Evolutionary conservation across 2,797 vertebrate species (phyloP).

Genomic region (Australoheros facetus): DNA sequence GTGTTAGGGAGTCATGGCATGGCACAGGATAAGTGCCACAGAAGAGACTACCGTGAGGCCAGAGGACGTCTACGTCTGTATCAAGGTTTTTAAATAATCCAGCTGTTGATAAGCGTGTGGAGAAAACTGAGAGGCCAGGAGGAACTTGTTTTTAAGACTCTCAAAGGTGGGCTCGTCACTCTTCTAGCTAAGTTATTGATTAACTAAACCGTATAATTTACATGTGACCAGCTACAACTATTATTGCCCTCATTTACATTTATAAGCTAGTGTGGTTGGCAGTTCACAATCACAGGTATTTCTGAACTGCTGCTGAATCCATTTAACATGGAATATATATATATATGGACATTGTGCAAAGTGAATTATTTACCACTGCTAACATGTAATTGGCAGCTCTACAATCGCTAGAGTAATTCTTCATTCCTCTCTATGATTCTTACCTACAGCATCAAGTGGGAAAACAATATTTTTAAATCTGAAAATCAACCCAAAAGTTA

Average conservation of each 20-base stretch:
- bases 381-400: neutral
- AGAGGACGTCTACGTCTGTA: neutral
- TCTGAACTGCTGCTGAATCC: neutral
- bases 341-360: neutral
- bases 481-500: conserved; percentile 30
- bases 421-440: neutral
- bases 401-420: neutral
- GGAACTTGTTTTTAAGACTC: neutral
- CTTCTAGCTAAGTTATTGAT: neutral
- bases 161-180: neutral
- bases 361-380: neutral
- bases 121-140: conserved; percentile 1
- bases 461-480: neutral
- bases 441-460: neutral
- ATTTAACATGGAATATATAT: neutral
- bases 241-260: neutral
- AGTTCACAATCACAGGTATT: neutral
- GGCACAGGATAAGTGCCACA: conserved; percentile 20
- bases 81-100: conserved; percentile 18
- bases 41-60: conserved; percentile 2
- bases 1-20: conserved; percentile 20
- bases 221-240: neutral
- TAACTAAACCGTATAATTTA: neutral
- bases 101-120: neutral
- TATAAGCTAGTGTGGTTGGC: neutral